A percentile compares a stretch with the other conserved stretches of the same genome.
These are phyloP conservation scores for Macrophya annulata DNA, from an alignment of 2,888 invertebrate species.

Conservation along the genomic window DNA sequence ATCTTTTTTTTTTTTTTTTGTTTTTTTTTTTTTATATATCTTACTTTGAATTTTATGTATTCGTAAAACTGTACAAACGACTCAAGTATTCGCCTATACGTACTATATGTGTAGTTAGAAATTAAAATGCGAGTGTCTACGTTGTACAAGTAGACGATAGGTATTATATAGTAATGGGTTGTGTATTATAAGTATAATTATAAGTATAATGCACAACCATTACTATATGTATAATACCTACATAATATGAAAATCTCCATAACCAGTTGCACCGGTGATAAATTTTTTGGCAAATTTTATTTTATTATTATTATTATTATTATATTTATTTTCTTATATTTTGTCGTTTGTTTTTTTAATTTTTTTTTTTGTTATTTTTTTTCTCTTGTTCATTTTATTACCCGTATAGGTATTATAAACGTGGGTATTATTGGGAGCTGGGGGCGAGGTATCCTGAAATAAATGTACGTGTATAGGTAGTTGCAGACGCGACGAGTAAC, in stretches of 20 bases:
- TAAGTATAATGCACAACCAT: no score
- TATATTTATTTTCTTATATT: no score
- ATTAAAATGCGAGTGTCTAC: neutral
- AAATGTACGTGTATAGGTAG: neutral
- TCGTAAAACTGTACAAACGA: no score
- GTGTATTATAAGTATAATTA: no score
- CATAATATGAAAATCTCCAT: neutral
- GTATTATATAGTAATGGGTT: no score
- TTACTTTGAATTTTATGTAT: no score
- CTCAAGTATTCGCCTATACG: no score
- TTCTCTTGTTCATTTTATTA: neutral
- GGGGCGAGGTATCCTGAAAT: neutral
- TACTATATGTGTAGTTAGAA: neutral
- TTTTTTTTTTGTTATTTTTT: neutral
- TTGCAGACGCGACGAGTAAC: conserved; percentile 9
- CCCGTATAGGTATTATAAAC: neutral
- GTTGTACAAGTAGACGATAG: no score
- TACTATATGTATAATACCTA: no score
- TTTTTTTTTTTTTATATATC: neutral
- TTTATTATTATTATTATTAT: no score
- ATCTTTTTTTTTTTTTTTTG: neutral
- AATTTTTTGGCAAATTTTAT: neutral
- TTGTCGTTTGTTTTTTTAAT: neutral
- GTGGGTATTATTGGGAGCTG: neutral
- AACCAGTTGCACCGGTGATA: neutral